A percentile compares a stretch with the other conserved stretches of the same genome.
Conservation (phyloP, 2,797 vertebrate species). For the Gadopsis marmoratus region DNA sequence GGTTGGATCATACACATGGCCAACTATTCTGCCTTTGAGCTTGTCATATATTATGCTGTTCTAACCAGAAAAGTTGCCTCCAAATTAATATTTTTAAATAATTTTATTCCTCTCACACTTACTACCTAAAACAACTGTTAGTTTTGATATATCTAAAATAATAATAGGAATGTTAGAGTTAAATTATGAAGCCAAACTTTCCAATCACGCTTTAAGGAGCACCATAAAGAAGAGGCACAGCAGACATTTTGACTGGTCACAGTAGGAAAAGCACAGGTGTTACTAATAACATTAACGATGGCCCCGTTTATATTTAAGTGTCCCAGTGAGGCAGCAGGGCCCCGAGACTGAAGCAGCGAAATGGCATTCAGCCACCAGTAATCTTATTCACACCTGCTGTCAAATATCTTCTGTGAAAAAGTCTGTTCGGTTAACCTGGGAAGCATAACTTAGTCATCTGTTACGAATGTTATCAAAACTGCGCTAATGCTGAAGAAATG, state of each 20-base stretch:
- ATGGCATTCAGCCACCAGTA: background rate
- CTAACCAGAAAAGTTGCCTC: background rate
- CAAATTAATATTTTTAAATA: background rate
- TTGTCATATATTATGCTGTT: conserved; percentile 8
- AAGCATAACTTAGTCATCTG: background rate
- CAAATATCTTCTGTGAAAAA: background rate
- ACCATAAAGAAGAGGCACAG: background rate
- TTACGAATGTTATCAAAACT: background rate
- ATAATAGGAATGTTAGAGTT: background rate
- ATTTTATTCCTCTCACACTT: background rate
- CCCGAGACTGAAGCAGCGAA: too few species aligned
- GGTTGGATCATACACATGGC: conserved; percentile 22
- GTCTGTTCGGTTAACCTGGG: background rate
- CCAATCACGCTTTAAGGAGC: background rate
- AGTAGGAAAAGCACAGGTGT: background rate
- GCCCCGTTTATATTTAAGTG: background rate
- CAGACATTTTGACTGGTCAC: background rate
- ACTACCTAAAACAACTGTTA: background rate
- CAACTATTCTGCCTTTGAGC: conserved; percentile 32
- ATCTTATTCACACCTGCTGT: background rate
- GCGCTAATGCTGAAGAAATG: background rate
- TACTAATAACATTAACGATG: conserved; percentile 10
- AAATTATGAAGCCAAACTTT: background rate
- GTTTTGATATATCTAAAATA: background rate
- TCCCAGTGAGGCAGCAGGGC: background rate